Percentiles rank a stretch among this genome's conserved stretches.
Conservation (phyloP, 2,888 invertebrate species). For the Thera obeliscata region DNA sequence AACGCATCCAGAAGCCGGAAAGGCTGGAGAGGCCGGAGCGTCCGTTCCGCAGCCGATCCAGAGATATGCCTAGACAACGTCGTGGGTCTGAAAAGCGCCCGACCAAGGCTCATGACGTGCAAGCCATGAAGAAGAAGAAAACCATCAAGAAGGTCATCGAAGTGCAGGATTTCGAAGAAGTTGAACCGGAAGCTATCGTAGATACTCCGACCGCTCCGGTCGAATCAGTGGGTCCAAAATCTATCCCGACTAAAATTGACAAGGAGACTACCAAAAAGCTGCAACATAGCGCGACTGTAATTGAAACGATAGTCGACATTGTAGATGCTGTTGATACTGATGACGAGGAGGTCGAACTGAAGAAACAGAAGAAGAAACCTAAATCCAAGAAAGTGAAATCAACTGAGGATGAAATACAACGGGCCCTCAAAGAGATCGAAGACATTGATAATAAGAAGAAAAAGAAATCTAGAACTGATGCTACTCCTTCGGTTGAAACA, state of each 20-base stretch:
- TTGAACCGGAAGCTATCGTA: constrained; percentile 40
- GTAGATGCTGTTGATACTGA: constrained; percentile 39
- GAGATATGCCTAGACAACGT: constrained; percentile 71
- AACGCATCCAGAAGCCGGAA: constrained; percentile 53
- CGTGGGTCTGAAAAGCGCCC: constrained; percentile 71
- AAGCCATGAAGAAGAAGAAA: constrained; percentile 71
- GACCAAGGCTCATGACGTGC: constrained; percentile 66
- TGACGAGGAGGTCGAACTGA: constrained; percentile 53
- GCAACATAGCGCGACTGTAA: constrained; percentile 63
- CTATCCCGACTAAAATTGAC: constrained; percentile 5
- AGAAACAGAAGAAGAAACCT: constrained; percentile 71
- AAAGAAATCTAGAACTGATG: constrained; percentile 44
- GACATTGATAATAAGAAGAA: constrained; percentile 71
- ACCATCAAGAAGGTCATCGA: constrained; percentile 69
- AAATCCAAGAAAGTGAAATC: constrained; percentile 69
- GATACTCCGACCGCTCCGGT: constrained; percentile 23
- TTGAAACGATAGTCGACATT: constrained; percentile 49
- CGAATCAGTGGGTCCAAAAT: constrained; percentile 1
- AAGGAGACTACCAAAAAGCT: constrained; percentile 54
- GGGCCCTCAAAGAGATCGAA: constrained; percentile 77
- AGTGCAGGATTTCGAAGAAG: constrained; percentile 74
- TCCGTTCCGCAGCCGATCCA: constrained; percentile 62
- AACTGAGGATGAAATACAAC: constrained; percentile 72
- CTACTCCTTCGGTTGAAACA: constrained; percentile 9
- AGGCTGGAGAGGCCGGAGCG: constrained; percentile 56